Percentiles rank a stretch among this genome's conserved stretches.
These are phyloP conservation scores for Coluber constrictor DNA, from an alignment of 2,797 vertebrate species.

Conservation along the genomic window DNA sequence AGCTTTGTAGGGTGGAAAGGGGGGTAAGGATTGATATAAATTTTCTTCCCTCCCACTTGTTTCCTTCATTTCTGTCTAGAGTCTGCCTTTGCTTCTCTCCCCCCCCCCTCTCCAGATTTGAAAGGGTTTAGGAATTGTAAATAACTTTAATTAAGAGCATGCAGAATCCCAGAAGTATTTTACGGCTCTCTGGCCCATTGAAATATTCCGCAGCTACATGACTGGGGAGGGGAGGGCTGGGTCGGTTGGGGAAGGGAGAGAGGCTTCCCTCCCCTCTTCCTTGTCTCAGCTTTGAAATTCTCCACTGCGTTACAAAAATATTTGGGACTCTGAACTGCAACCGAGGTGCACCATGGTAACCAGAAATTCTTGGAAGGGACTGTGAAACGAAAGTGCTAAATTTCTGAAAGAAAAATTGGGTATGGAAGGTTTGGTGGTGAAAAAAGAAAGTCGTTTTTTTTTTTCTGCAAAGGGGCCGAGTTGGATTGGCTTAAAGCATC, in stretches of 20 bases:
- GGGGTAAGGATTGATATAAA: not conserved
- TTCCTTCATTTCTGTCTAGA: not conserved
- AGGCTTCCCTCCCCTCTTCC: not conserved
- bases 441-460: not conserved
- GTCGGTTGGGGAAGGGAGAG: not conserved
- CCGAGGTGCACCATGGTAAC: not conserved
- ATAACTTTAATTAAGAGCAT: slow-evolving; percentile 1
- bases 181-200: not conserved
- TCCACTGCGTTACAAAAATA: not conserved
- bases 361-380: not conserved
- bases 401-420: not conserved
- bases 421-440: too few species aligned
- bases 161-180: not conserved
- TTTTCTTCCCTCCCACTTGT: not conserved
- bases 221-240: too few species aligned
- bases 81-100: not conserved
- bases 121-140: not conserved
- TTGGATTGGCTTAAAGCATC: not conserved
- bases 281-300: not conserved
- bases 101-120: not conserved
- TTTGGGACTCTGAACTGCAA: not conserved
- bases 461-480: not conserved
- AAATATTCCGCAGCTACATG: not conserved
- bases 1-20: not conserved
- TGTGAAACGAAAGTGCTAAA: not conserved